These are phyloP conservation scores for Prenolepis imparis DNA, from an alignment of 2,888 invertebrate genomes.

Conservation along the genomic window DNA sequence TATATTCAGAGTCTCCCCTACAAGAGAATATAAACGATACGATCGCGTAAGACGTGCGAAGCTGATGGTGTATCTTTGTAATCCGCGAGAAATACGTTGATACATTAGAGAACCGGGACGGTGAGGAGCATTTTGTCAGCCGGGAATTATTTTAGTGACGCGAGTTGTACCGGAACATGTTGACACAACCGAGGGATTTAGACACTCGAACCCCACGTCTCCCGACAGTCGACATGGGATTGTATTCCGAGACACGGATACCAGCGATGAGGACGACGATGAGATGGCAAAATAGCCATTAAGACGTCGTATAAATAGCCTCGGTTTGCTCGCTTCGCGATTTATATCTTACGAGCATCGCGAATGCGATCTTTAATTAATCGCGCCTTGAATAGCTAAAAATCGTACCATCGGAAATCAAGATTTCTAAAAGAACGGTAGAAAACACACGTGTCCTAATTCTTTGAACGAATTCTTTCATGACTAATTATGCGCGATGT, in stretches of 20 bases:
- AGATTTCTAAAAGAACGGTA: slow-evolving; percentile 7
- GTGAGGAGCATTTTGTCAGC: slow-evolving; percentile 15
- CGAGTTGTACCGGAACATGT: slow-evolving; percentile 51
- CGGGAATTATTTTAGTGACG: slow-evolving; percentile 67
- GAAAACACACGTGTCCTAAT: slow-evolving; percentile 1
- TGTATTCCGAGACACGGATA: slow-evolving; percentile 51
- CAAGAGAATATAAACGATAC: slow-evolving; percentile 25
- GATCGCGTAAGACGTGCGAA: not conserved
- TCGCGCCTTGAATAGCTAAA: slow-evolving; percentile 38
- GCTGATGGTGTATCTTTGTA: slow-evolving; percentile 28
- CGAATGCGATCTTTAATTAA: slow-evolving; percentile 58
- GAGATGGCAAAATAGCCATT: slow-evolving; percentile 71
- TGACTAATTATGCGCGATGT: slow-evolving; percentile 19
- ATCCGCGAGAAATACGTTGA: slow-evolving; percentile 37
- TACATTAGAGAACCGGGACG: slow-evolving; percentile 12
- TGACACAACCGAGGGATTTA: slow-evolving; percentile 74
- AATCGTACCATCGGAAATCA: slow-evolving; percentile 26
- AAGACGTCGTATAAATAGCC: slow-evolving; percentile 71
- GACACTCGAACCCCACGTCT: slow-evolving; percentile 64
- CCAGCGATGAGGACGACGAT: slow-evolving; percentile 34
- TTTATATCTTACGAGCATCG: slow-evolving; percentile 40
- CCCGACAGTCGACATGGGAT: slow-evolving; percentile 66
- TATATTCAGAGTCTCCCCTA: slow-evolving; percentile 8
- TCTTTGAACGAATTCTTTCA: not conserved
- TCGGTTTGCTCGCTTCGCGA: slow-evolving; percentile 45